These are phyloP conservation scores for Pardalotus punctatus DNA, from an alignment of 2,113 vertebrate genomes.

Conservation along the genomic window DNA sequence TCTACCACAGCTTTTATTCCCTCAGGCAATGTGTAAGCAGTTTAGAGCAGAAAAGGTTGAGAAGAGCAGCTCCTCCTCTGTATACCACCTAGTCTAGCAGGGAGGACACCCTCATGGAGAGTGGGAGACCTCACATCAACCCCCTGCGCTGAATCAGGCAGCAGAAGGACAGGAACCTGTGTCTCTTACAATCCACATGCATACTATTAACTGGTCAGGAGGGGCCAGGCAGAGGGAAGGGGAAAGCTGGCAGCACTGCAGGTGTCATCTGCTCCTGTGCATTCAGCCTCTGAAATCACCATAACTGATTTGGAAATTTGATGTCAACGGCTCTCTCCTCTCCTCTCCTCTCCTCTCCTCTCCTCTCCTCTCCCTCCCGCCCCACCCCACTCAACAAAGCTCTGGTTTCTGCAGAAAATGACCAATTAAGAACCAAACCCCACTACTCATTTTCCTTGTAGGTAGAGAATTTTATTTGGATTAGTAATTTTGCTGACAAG, in stretches of 20 bases:
- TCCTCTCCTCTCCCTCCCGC: too few relatives aligned
- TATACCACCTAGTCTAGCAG: not conserved
- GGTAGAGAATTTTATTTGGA: not conserved
- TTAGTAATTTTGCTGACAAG: not conserved
- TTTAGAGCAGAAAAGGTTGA: not conserved
- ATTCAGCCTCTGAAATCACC: not conserved
- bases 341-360: rapidly evolving
- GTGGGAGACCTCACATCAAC: not conserved
- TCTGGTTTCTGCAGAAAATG: not conserved
- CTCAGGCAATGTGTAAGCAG: not conserved
- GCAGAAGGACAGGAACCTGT: not conserved
- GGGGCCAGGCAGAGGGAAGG: not conserved
- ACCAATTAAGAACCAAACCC: not conserved
- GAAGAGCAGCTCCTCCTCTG: not conserved
- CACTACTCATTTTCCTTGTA: not conserved
- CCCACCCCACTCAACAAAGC: too few relatives aligned
- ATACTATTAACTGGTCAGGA: not conserved
- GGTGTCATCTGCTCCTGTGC: not conserved
- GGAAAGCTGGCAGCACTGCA: not conserved
- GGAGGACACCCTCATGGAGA: not conserved
- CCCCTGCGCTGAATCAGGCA: not conserved
- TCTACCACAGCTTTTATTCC: not conserved
- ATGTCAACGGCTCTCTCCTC: not conserved
- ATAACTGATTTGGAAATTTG: not conserved
- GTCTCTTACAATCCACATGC: not conserved